Conservation (phyloP, 2,113 vertebrate species). For the Alexandromys fortis region DNA sequence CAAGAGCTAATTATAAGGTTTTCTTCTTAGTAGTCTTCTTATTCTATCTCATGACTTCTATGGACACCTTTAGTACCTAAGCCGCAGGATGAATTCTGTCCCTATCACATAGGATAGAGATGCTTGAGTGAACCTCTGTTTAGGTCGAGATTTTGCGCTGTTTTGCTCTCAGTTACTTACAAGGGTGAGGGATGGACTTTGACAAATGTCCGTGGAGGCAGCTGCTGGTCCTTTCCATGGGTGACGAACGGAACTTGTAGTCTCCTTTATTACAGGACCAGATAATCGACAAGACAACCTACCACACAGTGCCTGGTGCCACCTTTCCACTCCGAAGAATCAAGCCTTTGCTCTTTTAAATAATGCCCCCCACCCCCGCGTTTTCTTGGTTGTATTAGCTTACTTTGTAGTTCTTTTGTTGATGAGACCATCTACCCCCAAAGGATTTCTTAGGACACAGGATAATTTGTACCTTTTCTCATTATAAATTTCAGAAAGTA, state of each 20-base stretch:
- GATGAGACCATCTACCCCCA: slow-evolving; percentile 11
- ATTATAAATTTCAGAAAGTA: background rate
- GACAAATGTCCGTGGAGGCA: background rate
- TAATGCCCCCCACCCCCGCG: background rate
- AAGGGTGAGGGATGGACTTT: background rate
- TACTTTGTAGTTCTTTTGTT: background rate
- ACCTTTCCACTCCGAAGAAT: slow-evolving; percentile 12
- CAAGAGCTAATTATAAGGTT: background rate
- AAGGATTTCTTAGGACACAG: background rate
- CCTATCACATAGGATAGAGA: background rate
- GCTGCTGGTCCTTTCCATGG: background rate
- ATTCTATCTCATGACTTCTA: background rate
- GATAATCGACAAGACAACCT: background rate
- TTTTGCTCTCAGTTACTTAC: background rate
- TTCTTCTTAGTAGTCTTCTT: background rate
- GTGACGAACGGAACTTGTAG: background rate
- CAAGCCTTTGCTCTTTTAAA: slow-evolving; percentile 14
- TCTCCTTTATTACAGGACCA: background rate
- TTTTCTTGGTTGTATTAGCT: background rate
- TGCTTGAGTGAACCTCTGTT: background rate
- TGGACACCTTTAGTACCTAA: background rate
- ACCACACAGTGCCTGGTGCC: background rate
- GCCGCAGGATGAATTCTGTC: background rate
- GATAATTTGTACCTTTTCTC: slow-evolving; percentile 35
- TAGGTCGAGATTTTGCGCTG: background rate